These are phyloP conservation scores for rat (Rattus norvegicus) DNA, from an alignment of 2,113 vertebrate species.

Conservation along the genomic window GRCr8 NC_086020.1:30722501-30723000, in stretches of 20 bases:
- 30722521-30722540: background rate
- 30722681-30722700: conserved; percentile 28
- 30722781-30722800: conserved; percentile 49
- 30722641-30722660: background rate
- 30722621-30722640: background rate
- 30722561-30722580: background rate
- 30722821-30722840: background rate
- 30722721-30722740: background rate
- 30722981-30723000: conserved; percentile 70
- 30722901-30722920: conserved; percentile 53
- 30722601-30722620: conserved; percentile 11
- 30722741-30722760: conserved; percentile 31
- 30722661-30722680: conserved; percentile 42
- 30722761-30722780: conserved; percentile 7
- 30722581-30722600: conserved; percentile 17
- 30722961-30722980: conserved; percentile 70
- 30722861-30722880: conserved; percentile 52
- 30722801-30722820: conserved; percentile 47
- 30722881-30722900: conserved; percentile 41
- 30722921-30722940: conserved; percentile 55
- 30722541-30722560: conserved; percentile 19
- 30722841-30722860: conserved; percentile 38
- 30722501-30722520: background rate
- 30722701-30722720: conserved; percentile 58
- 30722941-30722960: conserved; percentile 67